phyloP scores from a whole-genome alignment of 2,113 vertebrate species.

The Mobula birostris region DNA sequence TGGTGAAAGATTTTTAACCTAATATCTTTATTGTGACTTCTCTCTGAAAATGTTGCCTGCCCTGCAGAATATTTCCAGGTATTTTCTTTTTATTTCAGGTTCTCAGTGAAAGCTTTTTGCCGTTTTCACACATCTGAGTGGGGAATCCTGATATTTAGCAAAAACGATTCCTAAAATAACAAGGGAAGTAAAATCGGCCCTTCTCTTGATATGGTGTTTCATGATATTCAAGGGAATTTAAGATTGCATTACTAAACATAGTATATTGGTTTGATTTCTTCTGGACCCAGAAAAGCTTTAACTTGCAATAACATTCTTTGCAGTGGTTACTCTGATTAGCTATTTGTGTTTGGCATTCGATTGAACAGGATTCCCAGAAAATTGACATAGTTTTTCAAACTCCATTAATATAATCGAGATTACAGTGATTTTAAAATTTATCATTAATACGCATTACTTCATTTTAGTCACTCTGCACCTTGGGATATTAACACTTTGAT shows the following conservation, averaged over 20 bases:
- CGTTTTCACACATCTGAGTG: neutral
- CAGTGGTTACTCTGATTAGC: neutral
- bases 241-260: neutral
- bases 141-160: neutral
- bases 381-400: neutral
- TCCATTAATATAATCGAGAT: neutral
- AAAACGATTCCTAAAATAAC: neutral
- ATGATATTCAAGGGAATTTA: neutral
- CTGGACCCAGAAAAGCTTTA: neutral
- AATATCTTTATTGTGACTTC: neutral
- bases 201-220: neutral
- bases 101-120: neutral
- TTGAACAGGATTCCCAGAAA: neutral
- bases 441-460: neutral
- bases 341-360: neutral
- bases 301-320: neutral
- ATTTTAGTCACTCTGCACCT: neutral
- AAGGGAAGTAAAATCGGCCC: neutral
- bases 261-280: neutral
- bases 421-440: conserved; percentile 16
- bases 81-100: neutral
- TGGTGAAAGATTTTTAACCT: neutral
- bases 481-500: neutral
- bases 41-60: neutral
- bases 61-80: neutral